Evolutionary conservation across 2,113 vertebrate species (phyloP), one percentile per base, ranked within the genome.

Genomic region (Oryzias woworae): DNA sequence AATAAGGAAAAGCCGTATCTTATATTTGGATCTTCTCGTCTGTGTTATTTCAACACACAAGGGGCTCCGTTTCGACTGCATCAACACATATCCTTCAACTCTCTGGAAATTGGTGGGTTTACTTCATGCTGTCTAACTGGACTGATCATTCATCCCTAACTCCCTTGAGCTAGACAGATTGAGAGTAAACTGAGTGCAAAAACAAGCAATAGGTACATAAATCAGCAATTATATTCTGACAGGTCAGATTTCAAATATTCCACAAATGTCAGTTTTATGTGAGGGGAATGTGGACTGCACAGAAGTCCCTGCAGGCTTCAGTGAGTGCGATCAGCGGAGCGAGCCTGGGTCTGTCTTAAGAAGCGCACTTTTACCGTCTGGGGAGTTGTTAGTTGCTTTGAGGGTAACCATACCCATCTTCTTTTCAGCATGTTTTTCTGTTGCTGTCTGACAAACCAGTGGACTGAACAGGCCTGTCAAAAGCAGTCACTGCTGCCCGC

Each of bases 371-470:
- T 60, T 47, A 58, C 71, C 53, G 71, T 70, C 51, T 15, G 63
- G 81, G 83, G 81, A 78, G 83, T 88, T 82, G 81, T 86, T 86
- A 84, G 63, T 75, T 43, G 26, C 59, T 81, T 52, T 66, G 54
- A 41, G 55, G 14, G 43, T 75, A 71, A 69, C 80, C 46, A 53
- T 63, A 62, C 68, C 79, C 69, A 54, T 78, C 69, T 78, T 52
- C 56, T 55, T 72, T 80, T 75, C 60, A 81, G 63, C 66, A 75
- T 66, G 61, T 80, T 65, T 57, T 67, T 66, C 67, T 41, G 26
- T 69, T 58, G 56, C 10, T 69, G 56, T 71, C 53, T 82, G 79
- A 86, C 82, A 83, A 67, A 55, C 64, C 66, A 62, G 42, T 83
- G 86, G 66, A 81, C 78, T 76, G 74, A 73, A 67, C 46, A 66